A percentile compares a stretch with the other conserved stretches of the same genome.
Conservation (phyloP, 2,113 vertebrate genomes). For the Melanostigma gelatinosum region DNA sequence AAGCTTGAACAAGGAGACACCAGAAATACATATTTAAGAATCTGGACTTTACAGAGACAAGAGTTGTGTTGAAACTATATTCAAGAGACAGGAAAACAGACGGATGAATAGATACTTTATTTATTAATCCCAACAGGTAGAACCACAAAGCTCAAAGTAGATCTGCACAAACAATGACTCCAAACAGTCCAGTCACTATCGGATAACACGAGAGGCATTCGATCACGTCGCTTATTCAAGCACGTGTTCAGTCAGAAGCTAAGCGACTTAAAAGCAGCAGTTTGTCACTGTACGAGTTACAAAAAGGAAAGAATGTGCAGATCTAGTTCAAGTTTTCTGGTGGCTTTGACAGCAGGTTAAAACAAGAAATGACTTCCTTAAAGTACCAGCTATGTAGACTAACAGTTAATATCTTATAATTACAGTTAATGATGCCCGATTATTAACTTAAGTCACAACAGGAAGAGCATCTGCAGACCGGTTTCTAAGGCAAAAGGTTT, state of each 20-base stretch:
- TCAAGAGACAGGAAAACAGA: background rate
- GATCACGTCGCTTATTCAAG: background rate
- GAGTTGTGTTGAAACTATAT: background rate
- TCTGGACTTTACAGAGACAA: background rate
- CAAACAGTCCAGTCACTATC: background rate
- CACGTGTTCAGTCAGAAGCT: background rate
- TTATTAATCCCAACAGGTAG: background rate
- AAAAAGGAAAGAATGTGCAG: background rate
- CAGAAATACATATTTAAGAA: background rate
- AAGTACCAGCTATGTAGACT: background rate
- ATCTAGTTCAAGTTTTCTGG: background rate
- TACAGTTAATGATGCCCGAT: constrained; percentile 14
- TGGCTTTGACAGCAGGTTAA: background rate
- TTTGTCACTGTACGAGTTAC: background rate
- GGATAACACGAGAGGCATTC: background rate
- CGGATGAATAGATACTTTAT: background rate
- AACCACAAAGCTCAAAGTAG: background rate
- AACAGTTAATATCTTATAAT: background rate
- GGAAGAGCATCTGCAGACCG: constrained; percentile 10
- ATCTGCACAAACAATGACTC: background rate
- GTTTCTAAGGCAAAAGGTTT: constrained; percentile 46
- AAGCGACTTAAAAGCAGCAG: background rate
- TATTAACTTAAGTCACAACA: background rate
- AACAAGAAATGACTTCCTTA: background rate
- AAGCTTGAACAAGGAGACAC: background rate